A percentile compares a stretch with the other conserved stretches of the same genome.
phyloP scores from a whole-genome alignment of 2,797 vertebrate species.

The Pteronotus mesoamericanus region DNA sequence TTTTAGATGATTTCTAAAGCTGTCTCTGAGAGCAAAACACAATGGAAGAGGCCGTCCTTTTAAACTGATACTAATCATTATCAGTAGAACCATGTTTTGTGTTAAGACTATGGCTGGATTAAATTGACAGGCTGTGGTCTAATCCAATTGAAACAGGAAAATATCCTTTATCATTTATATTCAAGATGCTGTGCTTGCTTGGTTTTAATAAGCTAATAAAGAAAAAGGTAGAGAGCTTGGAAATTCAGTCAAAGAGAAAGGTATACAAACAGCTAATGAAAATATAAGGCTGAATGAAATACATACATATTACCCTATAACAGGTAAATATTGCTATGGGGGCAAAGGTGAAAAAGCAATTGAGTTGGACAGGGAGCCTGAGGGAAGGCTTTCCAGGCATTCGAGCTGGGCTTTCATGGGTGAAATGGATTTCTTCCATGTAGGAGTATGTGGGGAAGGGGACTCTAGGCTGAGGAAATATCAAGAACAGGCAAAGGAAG shows the following conservation, averaged over 20 bases:
- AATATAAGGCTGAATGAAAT: not conserved
- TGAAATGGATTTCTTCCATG: not conserved
- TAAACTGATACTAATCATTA: not conserved
- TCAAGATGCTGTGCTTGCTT: not conserved
- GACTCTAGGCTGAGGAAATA: not conserved
- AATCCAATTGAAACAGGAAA: not conserved
- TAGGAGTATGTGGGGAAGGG: too few species aligned
- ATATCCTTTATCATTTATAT: not conserved
- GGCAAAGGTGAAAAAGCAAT: not conserved
- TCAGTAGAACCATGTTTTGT: not conserved
- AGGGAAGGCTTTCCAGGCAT: not conserved
- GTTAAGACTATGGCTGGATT: not conserved
- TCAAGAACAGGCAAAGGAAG: not conserved
- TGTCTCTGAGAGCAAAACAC: not conserved
- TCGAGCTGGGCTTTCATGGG: not conserved
- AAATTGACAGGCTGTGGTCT: not conserved
- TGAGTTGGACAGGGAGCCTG: not conserved
- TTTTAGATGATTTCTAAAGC: not conserved
- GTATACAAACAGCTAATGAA: not conserved
- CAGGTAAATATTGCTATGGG: not conserved
- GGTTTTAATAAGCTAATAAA: not conserved
- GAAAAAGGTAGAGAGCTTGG: not conserved
- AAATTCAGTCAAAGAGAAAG: not conserved
- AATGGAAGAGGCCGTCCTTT: not conserved
- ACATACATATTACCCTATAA: not conserved